Conservation (phyloP, 1,140 invertebrate genomes). For the Vanessa atalanta region DNA sequence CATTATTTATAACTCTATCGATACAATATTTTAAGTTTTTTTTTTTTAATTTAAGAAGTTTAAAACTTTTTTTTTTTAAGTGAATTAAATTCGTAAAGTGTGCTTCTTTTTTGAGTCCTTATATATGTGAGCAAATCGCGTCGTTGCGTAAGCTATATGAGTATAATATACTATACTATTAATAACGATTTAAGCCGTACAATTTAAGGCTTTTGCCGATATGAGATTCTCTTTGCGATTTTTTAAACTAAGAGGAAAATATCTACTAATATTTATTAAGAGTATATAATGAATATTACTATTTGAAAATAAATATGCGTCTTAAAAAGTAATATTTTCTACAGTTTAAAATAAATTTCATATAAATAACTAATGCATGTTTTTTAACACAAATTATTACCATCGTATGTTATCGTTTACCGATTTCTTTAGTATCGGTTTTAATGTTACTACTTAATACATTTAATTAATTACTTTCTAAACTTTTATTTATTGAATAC, state of each 20-base stretch:
- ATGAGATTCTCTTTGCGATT: not conserved
- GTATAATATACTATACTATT: not conserved
- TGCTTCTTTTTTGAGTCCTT: constrained; percentile 44
- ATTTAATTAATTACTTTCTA: not conserved
- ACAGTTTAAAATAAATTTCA: no score
- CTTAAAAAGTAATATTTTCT: no score
- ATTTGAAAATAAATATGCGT: not conserved
- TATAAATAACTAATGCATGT: no score
- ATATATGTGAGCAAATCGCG: constrained; percentile 46
- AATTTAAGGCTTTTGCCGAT: not conserved
- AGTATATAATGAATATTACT: not conserved
- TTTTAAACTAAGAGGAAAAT: not conserved
- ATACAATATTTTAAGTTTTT: constrained; percentile 41
- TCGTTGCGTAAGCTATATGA: constrained; percentile 24
- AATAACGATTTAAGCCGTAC: constrained; percentile 1
- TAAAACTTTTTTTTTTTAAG: constrained; percentile 45
- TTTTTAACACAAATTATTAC: no score
- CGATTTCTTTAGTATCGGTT: no score
- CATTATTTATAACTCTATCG: constrained; percentile 27
- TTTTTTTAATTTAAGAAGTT: constrained; percentile 49
- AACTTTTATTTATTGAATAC: not conserved
- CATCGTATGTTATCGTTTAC: not conserved
- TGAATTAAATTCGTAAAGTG: constrained; percentile 65
- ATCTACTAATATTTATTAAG: not conserved
- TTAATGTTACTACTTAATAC: no score